Evolutionary conservation across 2,888 invertebrate genomes (phyloP), one percentile per base, ranked within the genome.

Genomic region (Drosophila anomelani): DNA sequence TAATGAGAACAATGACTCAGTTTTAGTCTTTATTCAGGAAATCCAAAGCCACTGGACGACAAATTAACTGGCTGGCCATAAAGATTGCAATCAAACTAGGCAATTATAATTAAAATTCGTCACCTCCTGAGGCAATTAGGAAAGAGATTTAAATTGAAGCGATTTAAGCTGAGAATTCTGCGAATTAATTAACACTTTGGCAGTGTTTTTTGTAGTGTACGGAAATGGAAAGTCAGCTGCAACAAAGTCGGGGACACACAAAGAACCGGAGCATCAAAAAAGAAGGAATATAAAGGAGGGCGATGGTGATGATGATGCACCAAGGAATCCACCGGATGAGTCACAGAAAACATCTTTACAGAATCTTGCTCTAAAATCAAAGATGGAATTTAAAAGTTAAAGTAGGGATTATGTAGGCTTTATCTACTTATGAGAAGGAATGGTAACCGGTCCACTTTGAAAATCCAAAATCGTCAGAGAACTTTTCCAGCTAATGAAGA

Each of bases 271-370:
- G 29, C 44, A 26, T 43, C 36, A 10, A 17, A 23, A 17, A 62
- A 26, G 4, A 51, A 61, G 61, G 43, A 43, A 64, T 26, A 17
- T 17, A 49, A 41, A 49, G 36, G 17, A 60, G 62, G 53, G 47
- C 53, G 51, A 47, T 47, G 47, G 23, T 46, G 20, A 32, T 53
- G 82, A 76, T 77, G 85, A 78, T 78, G 85, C 78, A 85, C 66
- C 81, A 56, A 57, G 41, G 53, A 60, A 32, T 20, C 66, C 23
- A 29, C 29, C 38, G 41, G 43, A 32, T 43, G 63, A 54, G 53
- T 76, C 56, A 72, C 47, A 46, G 23, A n/a, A 34, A 20, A 2
- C 51, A 51, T 49, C 49, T 34, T 49, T 13, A 34, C 13, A 13
- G 13, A 51, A 20, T 34, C 51, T 51, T 4, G 17, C 17, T 32